These are phyloP conservation scores for Bombyx mandarina DNA, from an alignment of 1,140 invertebrate species.

Conservation along the genomic window DNA sequence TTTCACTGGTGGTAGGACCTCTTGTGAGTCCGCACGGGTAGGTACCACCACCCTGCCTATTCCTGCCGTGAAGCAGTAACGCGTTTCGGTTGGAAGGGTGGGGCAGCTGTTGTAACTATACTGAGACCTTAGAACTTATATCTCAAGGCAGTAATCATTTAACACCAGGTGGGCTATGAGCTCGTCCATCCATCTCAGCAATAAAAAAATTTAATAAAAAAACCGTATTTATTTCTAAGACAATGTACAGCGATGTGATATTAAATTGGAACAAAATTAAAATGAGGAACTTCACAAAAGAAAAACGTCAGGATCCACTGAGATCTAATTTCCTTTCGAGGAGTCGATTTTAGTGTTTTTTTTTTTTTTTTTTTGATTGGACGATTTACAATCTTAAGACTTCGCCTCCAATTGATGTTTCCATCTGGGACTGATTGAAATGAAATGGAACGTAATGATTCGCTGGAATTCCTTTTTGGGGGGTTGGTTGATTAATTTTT, in stretches of 20 bases:
- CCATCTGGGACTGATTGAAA: slow-evolving; percentile 5
- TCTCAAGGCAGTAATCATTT: too few relatives aligned
- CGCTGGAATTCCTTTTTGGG: slow-evolving; percentile 3
- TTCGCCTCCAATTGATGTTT: background rate
- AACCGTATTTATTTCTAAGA: too few relatives aligned
- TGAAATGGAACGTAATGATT: slow-evolving; percentile 6
- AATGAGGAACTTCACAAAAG: background rate
- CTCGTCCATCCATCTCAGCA: too few relatives aligned
- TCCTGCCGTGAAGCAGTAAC: too few relatives aligned
- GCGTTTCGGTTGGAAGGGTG: too few relatives aligned
- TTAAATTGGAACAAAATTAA: background rate
- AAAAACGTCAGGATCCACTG: background rate
- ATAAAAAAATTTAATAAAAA: too few relatives aligned
- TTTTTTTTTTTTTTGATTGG: background rate
- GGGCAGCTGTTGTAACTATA: too few relatives aligned
- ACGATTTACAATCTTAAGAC: background rate
- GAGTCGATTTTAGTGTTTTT: background rate
- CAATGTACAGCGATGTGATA: background rate
- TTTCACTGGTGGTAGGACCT: too few relatives aligned
- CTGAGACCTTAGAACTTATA: too few relatives aligned
- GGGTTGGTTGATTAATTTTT: slow-evolving; percentile 2
- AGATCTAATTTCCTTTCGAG: slow-evolving; percentile 3
- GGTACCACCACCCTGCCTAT: too few relatives aligned
- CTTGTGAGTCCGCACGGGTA: too few relatives aligned
- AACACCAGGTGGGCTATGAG: too few relatives aligned